phyloP scores from a whole-genome alignment of 2,113 vertebrate species.

The Marmota monax region DNA sequence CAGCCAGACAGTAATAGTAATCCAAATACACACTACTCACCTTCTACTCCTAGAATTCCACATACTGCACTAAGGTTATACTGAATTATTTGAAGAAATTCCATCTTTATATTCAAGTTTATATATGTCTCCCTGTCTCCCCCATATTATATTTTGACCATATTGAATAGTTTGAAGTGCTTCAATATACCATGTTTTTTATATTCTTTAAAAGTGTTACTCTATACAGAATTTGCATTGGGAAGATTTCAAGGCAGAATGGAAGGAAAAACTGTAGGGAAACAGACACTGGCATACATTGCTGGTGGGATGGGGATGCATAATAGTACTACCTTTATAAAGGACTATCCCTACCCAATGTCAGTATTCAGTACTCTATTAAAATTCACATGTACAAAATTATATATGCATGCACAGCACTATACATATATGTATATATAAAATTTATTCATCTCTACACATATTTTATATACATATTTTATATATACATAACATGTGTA shows the following conservation, averaged over 20 bases:
- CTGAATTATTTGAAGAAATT: neutral
- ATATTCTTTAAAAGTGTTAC: neutral
- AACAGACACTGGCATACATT: neutral
- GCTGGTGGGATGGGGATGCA: neutral
- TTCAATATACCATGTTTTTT: neutral
- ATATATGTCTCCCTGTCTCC: neutral
- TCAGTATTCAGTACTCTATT: neutral
- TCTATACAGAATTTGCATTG: conserved; percentile 6
- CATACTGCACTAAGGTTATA: neutral
- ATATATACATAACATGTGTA: neutral
- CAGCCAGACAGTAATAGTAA: neutral
- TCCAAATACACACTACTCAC: neutral
- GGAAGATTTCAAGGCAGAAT: conserved; percentile 23
- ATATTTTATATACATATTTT: neutral
- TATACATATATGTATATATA: neutral
- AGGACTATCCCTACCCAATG: neutral
- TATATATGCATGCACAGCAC: neutral
- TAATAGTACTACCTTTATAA: neutral
- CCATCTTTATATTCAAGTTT: neutral
- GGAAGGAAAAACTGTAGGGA: neutral
- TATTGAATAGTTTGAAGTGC: conserved; percentile 5
- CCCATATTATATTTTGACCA: neutral
- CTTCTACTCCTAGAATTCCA: neutral
- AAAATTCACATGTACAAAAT: neutral
- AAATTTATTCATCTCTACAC: neutral